These are phyloP conservation scores for Xylocopa sonorina DNA, from an alignment of 1,140 invertebrate species.

Conservation along the genomic window DNA sequence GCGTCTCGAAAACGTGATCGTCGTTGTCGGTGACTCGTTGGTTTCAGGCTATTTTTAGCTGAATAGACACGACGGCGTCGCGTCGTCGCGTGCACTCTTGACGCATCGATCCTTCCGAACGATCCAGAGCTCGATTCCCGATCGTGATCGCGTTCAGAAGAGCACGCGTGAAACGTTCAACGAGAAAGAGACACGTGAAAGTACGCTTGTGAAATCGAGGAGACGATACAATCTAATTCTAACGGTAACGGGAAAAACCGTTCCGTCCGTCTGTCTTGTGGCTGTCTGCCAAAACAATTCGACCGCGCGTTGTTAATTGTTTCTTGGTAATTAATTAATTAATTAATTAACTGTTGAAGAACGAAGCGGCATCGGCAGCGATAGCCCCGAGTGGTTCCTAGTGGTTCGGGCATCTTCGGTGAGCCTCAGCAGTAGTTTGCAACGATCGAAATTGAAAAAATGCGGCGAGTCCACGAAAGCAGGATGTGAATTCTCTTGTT, in stretches of 20 bases:
- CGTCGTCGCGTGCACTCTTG: neutral
- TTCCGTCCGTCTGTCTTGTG: slow-evolving; percentile 4
- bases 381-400: no score
- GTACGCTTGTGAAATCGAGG: slow-evolving; percentile 44
- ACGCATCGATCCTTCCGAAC: neutral
- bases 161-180: slow-evolving; percentile 10
- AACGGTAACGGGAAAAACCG: slow-evolving; percentile 22
- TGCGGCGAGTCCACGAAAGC: slow-evolving; percentile 32
- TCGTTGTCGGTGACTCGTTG: slow-evolving; percentile 6
- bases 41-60: slow-evolving; percentile 13
- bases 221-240: slow-evolving; percentile 44
- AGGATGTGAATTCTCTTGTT: slow-evolving; percentile 67
- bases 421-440: no score
- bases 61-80: neutral
- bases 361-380: no score
- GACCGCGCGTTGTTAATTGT: slow-evolving; percentile 36
- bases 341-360: slow-evolving; percentile 31
- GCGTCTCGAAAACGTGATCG: neutral
- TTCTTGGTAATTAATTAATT: slow-evolving; percentile 35
- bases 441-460: no score
- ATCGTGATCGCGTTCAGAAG: no score
- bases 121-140: neutral
- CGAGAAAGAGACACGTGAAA: slow-evolving; percentile 40
- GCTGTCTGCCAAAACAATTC: slow-evolving; percentile 26
- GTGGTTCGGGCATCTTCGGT: no score